A percentile compares a stretch with the other conserved stretches of the same genome.
Conservation (phyloP, 2,797 vertebrate genomes). For the Garrulus glandarius region DNA sequence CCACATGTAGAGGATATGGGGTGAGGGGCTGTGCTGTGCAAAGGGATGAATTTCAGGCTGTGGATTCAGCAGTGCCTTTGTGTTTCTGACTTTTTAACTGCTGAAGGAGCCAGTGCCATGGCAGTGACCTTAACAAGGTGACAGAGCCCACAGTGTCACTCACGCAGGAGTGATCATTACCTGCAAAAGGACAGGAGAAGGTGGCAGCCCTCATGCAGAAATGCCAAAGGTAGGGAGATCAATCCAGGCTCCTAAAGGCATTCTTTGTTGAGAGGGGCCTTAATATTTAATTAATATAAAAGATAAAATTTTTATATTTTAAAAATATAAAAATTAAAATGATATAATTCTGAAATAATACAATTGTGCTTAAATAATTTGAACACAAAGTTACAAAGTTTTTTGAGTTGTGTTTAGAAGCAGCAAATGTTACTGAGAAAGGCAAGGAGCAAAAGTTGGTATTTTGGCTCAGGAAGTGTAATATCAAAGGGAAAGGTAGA, state of each 20-base stretch:
- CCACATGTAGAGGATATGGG: background rate
- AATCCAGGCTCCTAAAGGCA: background rate
- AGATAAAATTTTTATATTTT: no score
- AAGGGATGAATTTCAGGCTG: background rate
- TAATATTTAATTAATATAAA: background rate
- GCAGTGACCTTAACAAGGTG: background rate
- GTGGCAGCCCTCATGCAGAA: background rate
- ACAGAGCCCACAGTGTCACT: background rate
- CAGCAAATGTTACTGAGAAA: background rate
- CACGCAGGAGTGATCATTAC: background rate
- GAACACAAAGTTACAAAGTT: background rate
- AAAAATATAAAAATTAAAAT: no score
- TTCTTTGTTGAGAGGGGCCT: accelerated
- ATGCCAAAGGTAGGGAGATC: background rate
- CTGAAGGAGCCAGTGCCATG: background rate
- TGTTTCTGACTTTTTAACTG: background rate
- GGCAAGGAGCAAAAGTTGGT: background rate
- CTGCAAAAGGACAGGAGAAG: background rate
- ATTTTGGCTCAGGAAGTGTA: background rate
- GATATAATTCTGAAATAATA: background rate
- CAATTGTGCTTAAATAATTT: background rate
- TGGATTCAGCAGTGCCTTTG: background rate
- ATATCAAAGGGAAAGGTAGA: background rate
- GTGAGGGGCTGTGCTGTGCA: background rate
- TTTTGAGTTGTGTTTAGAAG: background rate